These are phyloP conservation scores for Amiota communis DNA, from an alignment of 2,888 invertebrate species.

Conservation along the genomic window DNA sequence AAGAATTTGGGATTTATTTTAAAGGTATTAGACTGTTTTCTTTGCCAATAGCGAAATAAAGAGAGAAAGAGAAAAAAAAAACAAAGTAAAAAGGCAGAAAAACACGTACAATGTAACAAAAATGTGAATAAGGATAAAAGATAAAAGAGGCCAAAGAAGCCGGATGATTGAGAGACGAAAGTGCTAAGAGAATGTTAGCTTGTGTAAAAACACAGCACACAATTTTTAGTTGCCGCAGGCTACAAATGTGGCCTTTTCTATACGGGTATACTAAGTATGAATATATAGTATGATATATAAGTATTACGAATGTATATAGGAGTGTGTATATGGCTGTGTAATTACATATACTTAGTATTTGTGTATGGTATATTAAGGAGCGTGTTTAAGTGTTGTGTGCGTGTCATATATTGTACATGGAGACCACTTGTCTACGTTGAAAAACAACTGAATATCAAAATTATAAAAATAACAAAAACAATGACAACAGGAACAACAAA, in stretches of 20 bases:
- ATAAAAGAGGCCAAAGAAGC: background rate
- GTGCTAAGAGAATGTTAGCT: background rate
- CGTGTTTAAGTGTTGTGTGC: background rate
- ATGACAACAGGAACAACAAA: slow-evolving; percentile 6
- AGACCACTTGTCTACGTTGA: slow-evolving; percentile 56
- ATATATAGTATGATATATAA: background rate
- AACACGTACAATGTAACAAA: background rate
- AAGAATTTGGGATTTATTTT: no score
- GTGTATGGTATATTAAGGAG: no score
- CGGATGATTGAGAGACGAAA: background rate
- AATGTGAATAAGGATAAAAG: background rate
- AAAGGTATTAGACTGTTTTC: slow-evolving; percentile 13
- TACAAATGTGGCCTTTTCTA: background rate
- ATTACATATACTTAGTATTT: slow-evolving; percentile 27
- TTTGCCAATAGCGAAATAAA: slow-evolving; percentile 21
- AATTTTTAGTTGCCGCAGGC: slow-evolving; percentile 2
- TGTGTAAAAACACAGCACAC: background rate
- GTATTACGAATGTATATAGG: slow-evolving; percentile 20
- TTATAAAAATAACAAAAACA: slow-evolving; percentile 16
- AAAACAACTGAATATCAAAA: slow-evolving; percentile 49
- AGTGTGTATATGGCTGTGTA: slow-evolving; percentile 22
- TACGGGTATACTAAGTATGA: background rate
- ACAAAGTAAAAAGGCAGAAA: background rate
- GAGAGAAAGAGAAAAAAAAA: background rate
- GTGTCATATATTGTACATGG: slow-evolving; percentile 38